Conservation (phyloP, 1,140 invertebrate genomes). For the Scaptomyza graminum region DNA sequence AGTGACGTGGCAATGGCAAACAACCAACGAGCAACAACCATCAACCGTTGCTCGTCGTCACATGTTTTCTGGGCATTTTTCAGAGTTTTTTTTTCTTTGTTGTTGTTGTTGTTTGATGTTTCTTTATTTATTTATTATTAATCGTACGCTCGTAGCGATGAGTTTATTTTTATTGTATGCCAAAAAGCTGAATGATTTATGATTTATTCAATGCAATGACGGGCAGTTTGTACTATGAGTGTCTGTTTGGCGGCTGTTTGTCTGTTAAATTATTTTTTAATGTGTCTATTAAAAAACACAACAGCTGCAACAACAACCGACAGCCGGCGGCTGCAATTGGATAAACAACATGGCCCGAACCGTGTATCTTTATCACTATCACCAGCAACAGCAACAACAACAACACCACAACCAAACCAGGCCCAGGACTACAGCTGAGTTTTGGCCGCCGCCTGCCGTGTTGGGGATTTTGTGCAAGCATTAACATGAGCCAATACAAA, state of each 20-base stretch:
- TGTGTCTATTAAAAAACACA: conserved; percentile 80
- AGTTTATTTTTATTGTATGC: conserved; percentile 59
- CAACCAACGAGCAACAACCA: conserved; percentile 13
- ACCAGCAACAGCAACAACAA: no score
- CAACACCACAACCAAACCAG: neutral
- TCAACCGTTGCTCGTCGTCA: conserved; percentile 45
- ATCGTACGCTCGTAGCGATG: conserved; percentile 7
- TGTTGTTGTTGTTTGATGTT: neutral
- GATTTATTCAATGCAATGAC: conserved; percentile 73
- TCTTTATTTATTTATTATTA: conserved; percentile 16
- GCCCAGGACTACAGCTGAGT: conserved; percentile 26
- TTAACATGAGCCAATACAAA: conserved; percentile 81
- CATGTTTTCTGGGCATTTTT: conserved; percentile 58
- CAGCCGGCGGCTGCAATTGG: conserved; percentile 51
- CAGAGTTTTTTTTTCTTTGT: neutral
- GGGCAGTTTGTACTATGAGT: conserved; percentile 42
- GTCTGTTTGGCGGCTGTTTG: conserved; percentile 44
- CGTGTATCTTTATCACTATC: neutral
- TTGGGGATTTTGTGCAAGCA: conserved; percentile 68
- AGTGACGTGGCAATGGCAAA: conserved; percentile 52
- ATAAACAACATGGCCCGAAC: conserved; percentile 34
- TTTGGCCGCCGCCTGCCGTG: conserved; percentile 46
- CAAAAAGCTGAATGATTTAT: conserved; percentile 77
- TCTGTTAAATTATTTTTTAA: conserved; percentile 80
- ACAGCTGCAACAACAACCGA: conserved; percentile 62